A percentile compares a stretch with the other conserved stretches of the same genome.
Evolutionary conservation across 53 echinoderm and acorn worm species (phyloP).

Genomic region (Holothuria scabra): DNA sequence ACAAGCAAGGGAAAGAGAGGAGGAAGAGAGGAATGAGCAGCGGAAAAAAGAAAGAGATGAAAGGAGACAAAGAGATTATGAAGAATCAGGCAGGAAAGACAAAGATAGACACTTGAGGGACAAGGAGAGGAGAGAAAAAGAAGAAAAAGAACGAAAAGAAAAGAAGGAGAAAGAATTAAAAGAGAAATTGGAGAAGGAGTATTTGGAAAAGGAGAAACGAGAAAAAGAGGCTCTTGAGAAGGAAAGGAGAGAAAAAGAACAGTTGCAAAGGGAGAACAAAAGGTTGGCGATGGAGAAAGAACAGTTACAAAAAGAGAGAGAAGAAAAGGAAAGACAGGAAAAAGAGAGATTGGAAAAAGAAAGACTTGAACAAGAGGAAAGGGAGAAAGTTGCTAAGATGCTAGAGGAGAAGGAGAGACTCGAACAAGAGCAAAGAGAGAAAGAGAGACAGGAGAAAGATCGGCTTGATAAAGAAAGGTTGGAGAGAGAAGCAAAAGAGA

Average conservation of each 20-base stretch:
- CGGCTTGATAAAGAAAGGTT: background rate
- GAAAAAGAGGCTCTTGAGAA: background rate
- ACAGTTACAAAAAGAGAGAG: background rate
- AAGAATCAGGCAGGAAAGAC: too few species aligned
- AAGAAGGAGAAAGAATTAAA: background rate
- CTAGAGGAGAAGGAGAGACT: background rate
- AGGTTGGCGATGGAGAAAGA: background rate
- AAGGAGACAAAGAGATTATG: background rate
- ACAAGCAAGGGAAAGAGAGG: background rate
- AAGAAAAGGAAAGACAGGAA: background rate
- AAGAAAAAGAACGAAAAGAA: slow-evolving; percentile 1
- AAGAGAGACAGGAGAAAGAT: slow-evolving; percentile 2
- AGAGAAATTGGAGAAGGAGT: slow-evolving; percentile 3
- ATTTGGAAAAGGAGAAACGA: background rate
- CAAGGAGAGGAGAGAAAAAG: slow-evolving; percentile 1
- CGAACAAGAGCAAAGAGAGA: slow-evolving; percentile 12
- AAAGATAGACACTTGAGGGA: too few species aligned
- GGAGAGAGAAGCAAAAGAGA: slow-evolving; percentile 1
- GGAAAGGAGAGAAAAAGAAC: slow-evolving; percentile 6
- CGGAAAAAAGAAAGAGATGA: background rate
- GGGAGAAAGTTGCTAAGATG: background rate
- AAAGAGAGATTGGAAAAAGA: slow-evolving; percentile 8
- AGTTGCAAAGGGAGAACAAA: background rate
- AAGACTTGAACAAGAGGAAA: background rate
- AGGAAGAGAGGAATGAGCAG: background rate